These are phyloP conservation scores for Sternotherus odoratus DNA, from an alignment of 2,797 vertebrate genomes.

Conservation along the genomic window DNA sequence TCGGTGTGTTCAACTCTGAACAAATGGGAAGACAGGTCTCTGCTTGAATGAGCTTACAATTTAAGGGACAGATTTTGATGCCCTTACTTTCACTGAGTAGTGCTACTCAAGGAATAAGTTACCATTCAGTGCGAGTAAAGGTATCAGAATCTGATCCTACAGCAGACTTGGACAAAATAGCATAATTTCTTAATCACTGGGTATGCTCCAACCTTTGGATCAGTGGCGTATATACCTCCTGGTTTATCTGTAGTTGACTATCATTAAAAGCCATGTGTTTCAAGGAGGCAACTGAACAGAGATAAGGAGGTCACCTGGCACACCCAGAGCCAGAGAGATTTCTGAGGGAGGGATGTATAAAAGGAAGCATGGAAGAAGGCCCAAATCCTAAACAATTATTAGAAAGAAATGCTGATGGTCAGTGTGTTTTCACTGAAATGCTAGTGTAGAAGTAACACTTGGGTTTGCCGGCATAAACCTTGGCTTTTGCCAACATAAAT, in stretches of 20 bases:
- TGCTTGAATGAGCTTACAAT: not conserved
- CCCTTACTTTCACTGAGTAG: slow-evolving; percentile 33
- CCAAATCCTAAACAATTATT: fast-evolving
- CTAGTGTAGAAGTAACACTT: slow-evolving; percentile 11
- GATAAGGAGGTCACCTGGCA: not conserved
- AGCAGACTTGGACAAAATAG: not conserved
- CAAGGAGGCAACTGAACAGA: not conserved
- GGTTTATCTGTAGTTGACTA: not conserved
- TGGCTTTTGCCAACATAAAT: slow-evolving; percentile 14
- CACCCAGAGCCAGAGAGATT: not conserved
- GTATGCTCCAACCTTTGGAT: not conserved
- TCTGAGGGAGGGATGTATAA: not conserved
- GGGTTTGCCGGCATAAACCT: not conserved
- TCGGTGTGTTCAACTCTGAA: slow-evolving; percentile 30
- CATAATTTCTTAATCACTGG: not conserved
- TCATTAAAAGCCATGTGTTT: not conserved
- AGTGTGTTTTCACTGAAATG: slow-evolving; percentile 16
- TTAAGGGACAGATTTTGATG: slow-evolving; percentile 53
- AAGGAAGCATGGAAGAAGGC: not conserved
- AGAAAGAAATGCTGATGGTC: not conserved
- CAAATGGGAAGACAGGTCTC: slow-evolving; percentile 24
- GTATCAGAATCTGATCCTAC: slow-evolving; percentile 38
- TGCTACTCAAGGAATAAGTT: slow-evolving; percentile 17
- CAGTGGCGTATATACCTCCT: not conserved
- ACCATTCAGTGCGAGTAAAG: slow-evolving; percentile 58